Evolutionary conservation across 2,113 vertebrate species (phyloP), one percentile per base, ranked within the genome.

Genomic region (Engraulis encrasicolus): DNA sequence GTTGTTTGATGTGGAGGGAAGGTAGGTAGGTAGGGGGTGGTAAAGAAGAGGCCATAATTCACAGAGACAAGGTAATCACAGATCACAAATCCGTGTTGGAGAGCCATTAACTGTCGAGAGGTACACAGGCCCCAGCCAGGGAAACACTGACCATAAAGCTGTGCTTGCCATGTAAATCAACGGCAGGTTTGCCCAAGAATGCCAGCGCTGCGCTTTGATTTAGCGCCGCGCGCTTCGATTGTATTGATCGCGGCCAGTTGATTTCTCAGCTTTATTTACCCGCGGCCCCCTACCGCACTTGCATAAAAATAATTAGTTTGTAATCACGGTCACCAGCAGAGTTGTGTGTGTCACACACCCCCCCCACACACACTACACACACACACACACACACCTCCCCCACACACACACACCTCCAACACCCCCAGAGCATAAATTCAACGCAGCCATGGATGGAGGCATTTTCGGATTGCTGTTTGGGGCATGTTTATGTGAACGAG

Each of bases 101-200:
- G 95, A 96, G 96, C 96, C 96, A 96, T 96, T 96, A 96, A 74
- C 95, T 96, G 95, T 96, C 38, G 96, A 94, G 95, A 94, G 95
- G 95, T 95, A 95, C 94, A 93, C 93, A 94, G 94, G 93, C 95
- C 94, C 95, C 94, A 94, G 93, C 92, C 95, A 95, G 94, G 94
- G 95, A 96, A 96, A 96, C 95, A 95, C 95, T 95, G 94, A 93
- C 95, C 95, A 95, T 96, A 96, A 96, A 96, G 95, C 95, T 93
- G 95, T 95, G 94, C 94, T 93, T 93, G 93, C 94, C 96, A 96
- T 94, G 95, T 96, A 95, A 96, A 96, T 96, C 95, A 95, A 92
- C 83, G 52, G 90, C 92, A 95, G 95, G 93, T 95, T 96, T 95
- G 93, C 94, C 94, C 92, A 93, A 92, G 92, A 93, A 93, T 89